These are phyloP conservation scores for Anneissia japonica DNA, from an alignment of 35 echinoderm and acorn worm genomes.

Conservation along the genomic window DNA sequence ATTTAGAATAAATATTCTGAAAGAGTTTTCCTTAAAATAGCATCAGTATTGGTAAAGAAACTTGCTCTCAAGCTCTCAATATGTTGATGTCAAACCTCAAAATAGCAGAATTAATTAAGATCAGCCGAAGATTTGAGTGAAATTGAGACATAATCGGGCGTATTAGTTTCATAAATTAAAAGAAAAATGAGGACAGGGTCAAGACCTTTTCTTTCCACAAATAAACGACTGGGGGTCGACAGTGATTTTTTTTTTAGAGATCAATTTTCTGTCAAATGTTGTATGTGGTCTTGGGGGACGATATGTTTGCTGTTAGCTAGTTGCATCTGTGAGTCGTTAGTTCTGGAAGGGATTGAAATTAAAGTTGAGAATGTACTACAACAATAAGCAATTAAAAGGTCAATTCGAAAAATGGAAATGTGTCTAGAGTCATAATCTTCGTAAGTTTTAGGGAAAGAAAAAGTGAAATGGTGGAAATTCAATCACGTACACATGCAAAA, in stretches of 20 bases:
- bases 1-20: background rate
- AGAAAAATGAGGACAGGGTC: no score
- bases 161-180: no score
- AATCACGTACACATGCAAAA: background rate
- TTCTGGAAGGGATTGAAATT: background rate
- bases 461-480: background rate
- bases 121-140: no score
- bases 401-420: background rate
- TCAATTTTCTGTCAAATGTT: no score
- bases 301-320: background rate
- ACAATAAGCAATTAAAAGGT: background rate
- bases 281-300: background rate
- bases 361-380: background rate
- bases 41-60: background rate
- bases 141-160: no score
- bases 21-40: background rate
- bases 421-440: background rate
- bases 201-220: no score
- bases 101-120: no score
- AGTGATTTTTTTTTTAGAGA: no score
- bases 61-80: background rate
- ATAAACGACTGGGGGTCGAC: no score
- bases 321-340: background rate
- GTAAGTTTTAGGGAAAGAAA: background rate
- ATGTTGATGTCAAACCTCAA: background rate